Percentiles rank a stretch among this genome's conserved stretches.
Conservation (phyloP, 2,797 vertebrate species). For the Mallotus villosus region DNA sequence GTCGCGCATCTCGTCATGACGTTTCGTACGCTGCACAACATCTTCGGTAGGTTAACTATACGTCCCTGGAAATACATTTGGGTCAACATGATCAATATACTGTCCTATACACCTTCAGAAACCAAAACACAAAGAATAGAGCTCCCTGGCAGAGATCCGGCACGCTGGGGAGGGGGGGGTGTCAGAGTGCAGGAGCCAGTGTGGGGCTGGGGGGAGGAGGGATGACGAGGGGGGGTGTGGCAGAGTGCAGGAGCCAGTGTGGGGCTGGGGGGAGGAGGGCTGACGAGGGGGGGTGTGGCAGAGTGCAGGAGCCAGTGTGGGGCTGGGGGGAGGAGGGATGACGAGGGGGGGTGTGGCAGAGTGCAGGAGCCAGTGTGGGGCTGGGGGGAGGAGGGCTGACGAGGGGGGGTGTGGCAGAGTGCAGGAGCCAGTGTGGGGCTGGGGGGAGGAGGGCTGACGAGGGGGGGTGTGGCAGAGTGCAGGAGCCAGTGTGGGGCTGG, state of each 20-base stretch:
- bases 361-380: background rate
- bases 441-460: no score
- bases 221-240: no score
- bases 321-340: background rate
- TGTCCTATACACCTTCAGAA: background rate
- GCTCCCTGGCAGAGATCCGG: background rate
- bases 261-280: background rate
- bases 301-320: background rate
- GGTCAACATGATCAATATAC: background rate
- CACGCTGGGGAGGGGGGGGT: no score
- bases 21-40: background rate
- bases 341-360: background rate
- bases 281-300: no score
- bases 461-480: no score
- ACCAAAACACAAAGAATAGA: background rate
- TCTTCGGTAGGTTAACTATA: background rate
- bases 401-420: no score
- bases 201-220: background rate
- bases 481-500: no score
- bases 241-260: background rate
- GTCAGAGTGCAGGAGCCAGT: background rate
- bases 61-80: background rate
- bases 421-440: no score
- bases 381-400: background rate
- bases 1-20: background rate